Evolutionary conservation across 1,140 invertebrate genomes (phyloP), one percentile per base, ranked within the genome.

Genomic region (Hyles euphorbiae): DNA sequence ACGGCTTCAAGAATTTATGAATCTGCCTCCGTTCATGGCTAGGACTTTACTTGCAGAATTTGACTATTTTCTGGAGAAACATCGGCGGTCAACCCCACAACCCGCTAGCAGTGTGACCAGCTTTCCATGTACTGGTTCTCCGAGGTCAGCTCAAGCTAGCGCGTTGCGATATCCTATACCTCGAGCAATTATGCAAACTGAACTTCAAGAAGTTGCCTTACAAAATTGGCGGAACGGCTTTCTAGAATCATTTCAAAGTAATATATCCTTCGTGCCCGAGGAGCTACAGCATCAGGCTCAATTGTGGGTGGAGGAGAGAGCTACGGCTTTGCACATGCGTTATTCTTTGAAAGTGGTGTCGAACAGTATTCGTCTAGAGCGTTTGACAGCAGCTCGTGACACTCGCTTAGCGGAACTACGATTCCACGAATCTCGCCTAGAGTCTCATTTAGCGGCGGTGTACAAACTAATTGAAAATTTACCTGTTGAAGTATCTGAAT

Each of bases 141-240:
- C 55, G 32, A 49, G 9, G 43, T 58, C 67, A 9, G 54, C 56
- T 48, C 11, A 5, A 43, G 45, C 12, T 11, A 56, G 10, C 9
- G 44, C 45, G 10, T 56, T 70, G 34, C 50, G 34, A 8, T 65
- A 58, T 33, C 65, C 75, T 10, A 49, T 84, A 34, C 62, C 72
- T 3, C 72, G 72, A 40, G 72, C 68, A 0, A 68, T 85, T 51
- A 68, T 76, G 5, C 70, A 80, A 67, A 78, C 76, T 5, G 71
- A 79, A 54, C 51, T 81, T 6, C 76, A 87, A 65, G 72, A 77
- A 51, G 5, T 72, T 34, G 64, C 74, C 7, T 53, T 85, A n/a
- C 58, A 56, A 52, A 81, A 83, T 54, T 83, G 78, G 76, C 76
- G 61, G 59, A 85, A 85, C 57, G 76, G 75, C 32, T 83, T 83